Conservation (phyloP, 2,113 vertebrate genomes). For the Globicephala melas region DNA sequence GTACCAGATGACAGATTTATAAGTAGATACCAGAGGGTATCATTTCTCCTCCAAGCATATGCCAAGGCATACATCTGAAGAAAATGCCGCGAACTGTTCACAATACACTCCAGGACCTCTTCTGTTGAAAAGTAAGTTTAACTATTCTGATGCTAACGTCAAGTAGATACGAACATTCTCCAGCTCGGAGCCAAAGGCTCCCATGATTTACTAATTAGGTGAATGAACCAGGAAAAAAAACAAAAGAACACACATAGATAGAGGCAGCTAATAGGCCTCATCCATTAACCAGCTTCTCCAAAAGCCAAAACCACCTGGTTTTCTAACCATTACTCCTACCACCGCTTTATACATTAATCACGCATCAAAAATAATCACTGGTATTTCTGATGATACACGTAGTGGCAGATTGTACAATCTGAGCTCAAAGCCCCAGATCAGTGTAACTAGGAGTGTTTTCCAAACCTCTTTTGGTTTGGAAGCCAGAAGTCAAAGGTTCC, state of each 20-base stretch:
- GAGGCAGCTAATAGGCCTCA: not conserved
- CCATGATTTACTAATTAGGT: conserved; percentile 14
- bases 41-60: conserved; percentile 65
- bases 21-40: conserved; percentile 51
- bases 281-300: not conserved
- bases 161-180: conserved; percentile 15
- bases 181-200: conserved; percentile 16
- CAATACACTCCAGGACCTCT: conserved; percentile 9
- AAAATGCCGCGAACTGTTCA: conserved; percentile 11
- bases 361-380: not conserved
- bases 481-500: not conserved
- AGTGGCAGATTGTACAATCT: not conserved
- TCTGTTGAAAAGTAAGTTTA: conserved; percentile 35
- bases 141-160: conserved; percentile 33
- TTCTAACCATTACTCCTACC: not conserved
- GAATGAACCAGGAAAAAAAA: not conserved
- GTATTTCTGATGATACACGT: not conserved
- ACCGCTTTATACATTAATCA: not conserved
- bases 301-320: not conserved
- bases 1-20: conserved; percentile 61
- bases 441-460: not conserved
- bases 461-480: not conserved
- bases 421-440: not conserved
- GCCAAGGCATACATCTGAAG: conserved; percentile 40
- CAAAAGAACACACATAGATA: not conserved